A percentile compares a stretch with the other conserved stretches of the same genome.
phyloP scores from a whole-genome alignment of 37 sponge, comb jelly and placozoan genomes.

The Agelas oroides region DNA sequence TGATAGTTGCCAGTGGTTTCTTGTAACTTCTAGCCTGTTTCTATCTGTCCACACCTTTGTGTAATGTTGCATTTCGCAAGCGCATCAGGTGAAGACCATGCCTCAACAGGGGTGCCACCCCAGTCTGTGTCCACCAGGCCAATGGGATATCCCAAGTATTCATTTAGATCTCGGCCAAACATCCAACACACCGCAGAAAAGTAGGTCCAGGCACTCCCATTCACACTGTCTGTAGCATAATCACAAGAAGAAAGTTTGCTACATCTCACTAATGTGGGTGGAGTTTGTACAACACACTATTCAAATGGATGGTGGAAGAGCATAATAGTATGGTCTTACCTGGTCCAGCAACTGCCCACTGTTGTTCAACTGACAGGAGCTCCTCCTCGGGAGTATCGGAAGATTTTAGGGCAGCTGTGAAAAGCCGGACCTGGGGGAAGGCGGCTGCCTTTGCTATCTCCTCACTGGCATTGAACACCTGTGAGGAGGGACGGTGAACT shows the following conservation, averaged over 20 bases:
- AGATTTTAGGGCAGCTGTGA: constrained; percentile 46
- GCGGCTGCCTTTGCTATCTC: constrained; percentile 65
- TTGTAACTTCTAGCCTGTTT: too few species aligned
- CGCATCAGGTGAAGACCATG: constrained; percentile 83
- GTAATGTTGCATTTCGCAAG: constrained; percentile 48
- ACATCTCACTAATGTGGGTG: too few species aligned
- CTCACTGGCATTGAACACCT: constrained; percentile 74
- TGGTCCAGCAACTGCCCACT: constrained; percentile 56
- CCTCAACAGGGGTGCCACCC: constrained; percentile 81
- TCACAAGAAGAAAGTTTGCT: too few species aligned
- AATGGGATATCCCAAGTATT: constrained; percentile 56
- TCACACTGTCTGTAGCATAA: constrained; percentile 21
- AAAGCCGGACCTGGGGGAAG: constrained; percentile 68
- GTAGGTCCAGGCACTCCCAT: constrained; percentile 31
- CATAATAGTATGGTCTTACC: constrained; percentile 8
- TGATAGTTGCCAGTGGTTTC: too few species aligned
- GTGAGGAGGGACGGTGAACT: too few species aligned
- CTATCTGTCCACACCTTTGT: too few species aligned
- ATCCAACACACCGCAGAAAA: constrained; percentile 84
- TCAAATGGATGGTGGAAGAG: too few species aligned
- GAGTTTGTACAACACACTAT: too few species aligned
- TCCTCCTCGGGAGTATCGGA: constrained; percentile 60
- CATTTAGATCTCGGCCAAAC: constrained; percentile 66
- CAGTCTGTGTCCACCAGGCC: constrained; percentile 69
- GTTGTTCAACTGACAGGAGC: constrained; percentile 35